Evolutionary conservation across 2,888 invertebrate genomes (phyloP), one percentile per base, ranked within the genome.

Genomic region (Chironomus riparius): DNA sequence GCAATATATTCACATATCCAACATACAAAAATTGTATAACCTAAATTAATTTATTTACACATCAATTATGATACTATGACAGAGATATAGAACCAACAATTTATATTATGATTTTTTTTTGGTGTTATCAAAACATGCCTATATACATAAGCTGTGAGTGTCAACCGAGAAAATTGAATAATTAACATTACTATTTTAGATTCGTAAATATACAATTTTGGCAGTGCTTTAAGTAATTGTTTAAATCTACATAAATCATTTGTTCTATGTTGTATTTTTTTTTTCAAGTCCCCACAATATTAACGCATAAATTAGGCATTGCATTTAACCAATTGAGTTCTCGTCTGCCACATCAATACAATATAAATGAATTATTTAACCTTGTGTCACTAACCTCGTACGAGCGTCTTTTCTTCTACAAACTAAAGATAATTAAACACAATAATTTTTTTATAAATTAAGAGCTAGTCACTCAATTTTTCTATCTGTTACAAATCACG

Each of bases 1-100:
- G 38, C 38, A 38, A 38, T 38, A 38, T 38, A 38, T 38, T 38
- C 38, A 38, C 38, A 38, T 38, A 38, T 38, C 38, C 38, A 10
- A 38, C 38, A 38, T 2, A 38, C 38, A 38, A 10, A 38, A 38
- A 38, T 10, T 38, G 38, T 38, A 38, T 65, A 65, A 71, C 24
- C 71, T 22, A 71, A 22, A 70, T 71, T 71, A 71, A 56, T 71
- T 71, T 56, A 28, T 71, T 71, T 71, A 48, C 38, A 18, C 70
- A 70, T 56, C 71, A 71, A 71, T 71, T 71, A 71, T 21, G 50
- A 65, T 18, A 65, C 7, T 28, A 7, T 38, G 68, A 50, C 56
- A 21, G 24, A 38, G 38, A 38, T 38, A 38, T 10, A 38, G 47
- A 56, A 50, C 3, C 22, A 47, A 48, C 18, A 70, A 13, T 48